These are phyloP conservation scores for Natator depressus DNA, from an alignment of 2,113 vertebrate genomes.

Conservation along the genomic window DNA sequence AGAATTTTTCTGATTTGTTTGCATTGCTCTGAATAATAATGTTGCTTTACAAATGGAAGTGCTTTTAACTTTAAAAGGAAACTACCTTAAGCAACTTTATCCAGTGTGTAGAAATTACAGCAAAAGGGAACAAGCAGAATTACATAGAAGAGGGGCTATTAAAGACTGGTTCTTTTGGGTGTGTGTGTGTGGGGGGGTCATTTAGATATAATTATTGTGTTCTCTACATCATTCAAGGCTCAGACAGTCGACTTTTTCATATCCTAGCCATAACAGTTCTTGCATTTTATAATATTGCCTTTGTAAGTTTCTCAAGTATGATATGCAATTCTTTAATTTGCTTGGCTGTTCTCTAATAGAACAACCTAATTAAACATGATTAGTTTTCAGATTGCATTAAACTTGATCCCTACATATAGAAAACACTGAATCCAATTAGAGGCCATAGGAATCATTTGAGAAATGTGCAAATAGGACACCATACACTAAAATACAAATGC, in stretches of 20 bases:
- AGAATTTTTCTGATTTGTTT: background rate
- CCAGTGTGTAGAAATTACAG: background rate
- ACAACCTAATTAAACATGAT: constrained; percentile 13
- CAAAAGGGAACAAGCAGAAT: background rate
- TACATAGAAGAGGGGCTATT: background rate
- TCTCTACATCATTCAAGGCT: background rate
- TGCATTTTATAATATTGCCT: background rate
- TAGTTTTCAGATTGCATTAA: constrained; percentile 30
- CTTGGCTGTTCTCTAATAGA: background rate
- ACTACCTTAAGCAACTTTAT: background rate
- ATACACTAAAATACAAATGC: background rate
- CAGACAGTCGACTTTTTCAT: no score
- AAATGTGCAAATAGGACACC: background rate
- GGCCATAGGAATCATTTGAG: background rate
- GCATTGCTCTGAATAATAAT: background rate
- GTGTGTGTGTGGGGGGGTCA: background rate
- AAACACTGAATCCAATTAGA: constrained; percentile 15
- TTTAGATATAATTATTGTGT: background rate
- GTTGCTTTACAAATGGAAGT: background rate
- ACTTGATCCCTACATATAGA: background rate
- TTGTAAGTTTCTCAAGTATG: background rate
- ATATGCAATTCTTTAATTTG: background rate
- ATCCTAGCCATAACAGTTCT: background rate
- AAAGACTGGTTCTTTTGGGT: background rate
- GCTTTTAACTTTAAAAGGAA: background rate